Conservation (phyloP, 2,888 invertebrate genomes). For the Acronicta alni region DNA sequence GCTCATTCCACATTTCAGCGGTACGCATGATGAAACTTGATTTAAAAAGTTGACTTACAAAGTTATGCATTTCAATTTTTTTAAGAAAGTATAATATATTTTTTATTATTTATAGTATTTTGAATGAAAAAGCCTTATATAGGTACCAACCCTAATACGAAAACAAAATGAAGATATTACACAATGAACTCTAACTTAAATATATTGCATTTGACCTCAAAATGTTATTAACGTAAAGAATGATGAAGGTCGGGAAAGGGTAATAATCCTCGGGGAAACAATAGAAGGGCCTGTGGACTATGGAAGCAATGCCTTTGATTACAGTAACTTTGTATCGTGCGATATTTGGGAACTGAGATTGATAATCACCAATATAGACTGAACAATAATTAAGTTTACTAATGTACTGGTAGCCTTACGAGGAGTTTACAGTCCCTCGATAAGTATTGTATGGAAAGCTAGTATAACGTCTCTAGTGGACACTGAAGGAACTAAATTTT, state of each 20-base stretch:
- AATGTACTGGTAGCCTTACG: conserved; percentile 10
- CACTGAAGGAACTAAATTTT: too few species aligned
- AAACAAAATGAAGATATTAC: conserved; percentile 56
- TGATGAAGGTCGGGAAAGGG: conserved; percentile 64
- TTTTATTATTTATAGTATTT: too few species aligned
- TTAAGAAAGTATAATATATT: too few species aligned
- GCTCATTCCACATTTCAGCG: too few species aligned
- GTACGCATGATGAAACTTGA: too few species aligned
- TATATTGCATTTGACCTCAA: conserved; percentile 61
- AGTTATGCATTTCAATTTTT: too few species aligned
- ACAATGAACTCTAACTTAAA: conserved; percentile 59
- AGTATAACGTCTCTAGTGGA: too few species aligned
- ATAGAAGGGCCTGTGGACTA: conserved; percentile 54
- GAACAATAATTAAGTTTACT: conserved; percentile 27
- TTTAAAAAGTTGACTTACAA: too few species aligned
- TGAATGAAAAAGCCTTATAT: too few species aligned
- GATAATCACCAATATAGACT: conserved; percentile 23
- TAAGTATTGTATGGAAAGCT: too few species aligned
- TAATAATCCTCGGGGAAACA: conserved; percentile 63
- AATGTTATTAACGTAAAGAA: conserved; percentile 64
- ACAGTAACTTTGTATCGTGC: conserved; percentile 56
- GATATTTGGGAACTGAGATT: conserved; percentile 45
- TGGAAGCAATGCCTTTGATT: conserved; percentile 46
- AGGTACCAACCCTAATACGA: conserved; percentile 4
- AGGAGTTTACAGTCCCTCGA: too few species aligned